Base-by-base conservation (phyloP, 2,113 vertebrate genomes). In the Anolis carolinensis region DNA sequence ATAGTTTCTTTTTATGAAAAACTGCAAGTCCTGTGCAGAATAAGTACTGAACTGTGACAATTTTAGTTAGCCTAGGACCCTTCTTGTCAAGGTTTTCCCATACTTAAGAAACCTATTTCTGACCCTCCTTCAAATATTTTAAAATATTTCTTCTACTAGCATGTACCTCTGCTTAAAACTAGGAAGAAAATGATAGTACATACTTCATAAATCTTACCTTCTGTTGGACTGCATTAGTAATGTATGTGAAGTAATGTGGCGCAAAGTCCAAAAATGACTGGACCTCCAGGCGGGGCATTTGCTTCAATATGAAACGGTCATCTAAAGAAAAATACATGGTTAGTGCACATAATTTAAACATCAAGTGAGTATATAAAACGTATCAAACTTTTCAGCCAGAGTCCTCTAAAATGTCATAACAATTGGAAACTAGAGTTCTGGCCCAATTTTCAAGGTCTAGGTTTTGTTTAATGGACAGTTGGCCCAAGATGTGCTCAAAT, bases 181-280 rank as follows among this genome's bases (percentile, higher is more conserved):
- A 80, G 36, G 30, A 68, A 10, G 65, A 68, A n/a, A n/a, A n/a
- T n/a, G n/a, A n/a, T n/a, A n/a, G n/a, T n/a, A n/a, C n/a, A n/a
- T n/a, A n/a, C n/a, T n/a, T n/a, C n/a, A 65, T 50, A 68, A 52
- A 32, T 67, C 62, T 65, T 97, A 99, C 99, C 95, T 99, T 99
- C 88, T 99, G 98, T 83, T 99, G 98, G 90, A 99, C 98, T 23
- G 98, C 98, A 87, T 98, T 98, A 27, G 95, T 98, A 90, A 99
- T 99, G 93, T 99, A 99, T 88, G 92, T 99, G 95, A 99, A 99
- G 95, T 99, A 99, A 88, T 99, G 97, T 0, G 99, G 98, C 2
- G 99, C 98, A 73, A 99, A 99, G 94, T 99, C 99, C 3, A 99
- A 96, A 95, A 99, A 99, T 1, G 98, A 99, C 96, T 99, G 98